These are phyloP conservation scores for Asteroscopus sphinx DNA, from an alignment of 2,888 invertebrate genomes.

Conservation along the genomic window DNA sequence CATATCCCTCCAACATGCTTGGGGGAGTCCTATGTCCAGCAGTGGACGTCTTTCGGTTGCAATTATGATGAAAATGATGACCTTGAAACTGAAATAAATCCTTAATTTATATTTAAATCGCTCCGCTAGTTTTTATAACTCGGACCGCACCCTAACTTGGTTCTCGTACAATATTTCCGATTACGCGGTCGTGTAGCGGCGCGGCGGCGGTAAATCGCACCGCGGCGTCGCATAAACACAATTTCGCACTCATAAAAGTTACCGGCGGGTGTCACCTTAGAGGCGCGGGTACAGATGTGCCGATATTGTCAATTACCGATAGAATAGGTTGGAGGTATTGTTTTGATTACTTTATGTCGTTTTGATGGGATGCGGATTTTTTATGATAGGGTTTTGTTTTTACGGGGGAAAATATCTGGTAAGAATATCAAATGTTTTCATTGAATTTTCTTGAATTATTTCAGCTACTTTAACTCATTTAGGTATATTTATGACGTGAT, in stretches of 20 bases:
- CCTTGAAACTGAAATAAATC: too few relatives aligned
- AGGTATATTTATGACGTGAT: background rate
- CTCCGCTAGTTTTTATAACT: conserved; percentile 37
- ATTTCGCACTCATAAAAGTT: conserved; percentile 89
- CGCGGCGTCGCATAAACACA: conserved; percentile 84
- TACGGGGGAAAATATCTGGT: conserved; percentile 4
- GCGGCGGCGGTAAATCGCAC: conserved; percentile 78
- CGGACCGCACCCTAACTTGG: conserved; percentile 69
- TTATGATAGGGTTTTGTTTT: conserved; percentile 20
- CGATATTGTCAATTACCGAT: conserved; percentile 71
- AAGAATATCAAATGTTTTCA: background rate
- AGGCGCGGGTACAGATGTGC: conserved; percentile 44
- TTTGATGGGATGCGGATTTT: conserved; percentile 44
- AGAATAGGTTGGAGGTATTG: conserved; percentile 39
- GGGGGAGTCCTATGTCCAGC: too few relatives aligned
- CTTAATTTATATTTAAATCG: background rate
- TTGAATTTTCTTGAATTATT: background rate
- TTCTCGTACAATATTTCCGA: conserved; percentile 85
- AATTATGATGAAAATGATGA: too few relatives aligned
- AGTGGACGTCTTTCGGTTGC: too few relatives aligned
- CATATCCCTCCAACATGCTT: too few relatives aligned
- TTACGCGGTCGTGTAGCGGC: conserved; percentile 66
- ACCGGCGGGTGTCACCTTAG: conserved; percentile 73
- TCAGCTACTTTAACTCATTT: background rate
- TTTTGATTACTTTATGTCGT: conserved; percentile 52